A percentile compares a stretch with the other conserved stretches of the same genome.
phyloP scores from a whole-genome alignment of 2,888 invertebrate species.

The Xestia rhomboidea region DNA sequence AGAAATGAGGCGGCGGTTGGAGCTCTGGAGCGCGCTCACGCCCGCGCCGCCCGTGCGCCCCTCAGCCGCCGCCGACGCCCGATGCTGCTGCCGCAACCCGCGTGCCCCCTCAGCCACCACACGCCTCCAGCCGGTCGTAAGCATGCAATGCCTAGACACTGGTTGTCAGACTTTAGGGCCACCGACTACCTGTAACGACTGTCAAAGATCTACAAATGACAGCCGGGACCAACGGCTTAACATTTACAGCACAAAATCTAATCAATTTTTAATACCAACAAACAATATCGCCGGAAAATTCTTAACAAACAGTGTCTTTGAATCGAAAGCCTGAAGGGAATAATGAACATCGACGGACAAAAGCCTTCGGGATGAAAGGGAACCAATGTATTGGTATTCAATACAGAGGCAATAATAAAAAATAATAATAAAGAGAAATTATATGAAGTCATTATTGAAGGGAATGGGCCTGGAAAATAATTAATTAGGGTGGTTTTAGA shows the following conservation, averaged over 20 bases:
- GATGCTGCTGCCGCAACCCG: too few species aligned
- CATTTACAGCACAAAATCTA: slow-evolving; percentile 38
- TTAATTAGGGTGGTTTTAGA: slow-evolving; percentile 11
- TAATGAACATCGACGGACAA: slow-evolving; percentile 62
- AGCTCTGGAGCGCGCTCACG: too few species aligned
- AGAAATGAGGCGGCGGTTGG: too few species aligned
- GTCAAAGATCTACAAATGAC: too few species aligned
- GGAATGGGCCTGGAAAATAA: slow-evolving; percentile 5
- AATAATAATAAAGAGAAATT: slow-evolving; percentile 72
- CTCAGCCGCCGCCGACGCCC: too few species aligned
- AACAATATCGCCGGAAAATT: slow-evolving; percentile 49
- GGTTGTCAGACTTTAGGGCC: too few species aligned
- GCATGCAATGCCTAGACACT: too few species aligned
- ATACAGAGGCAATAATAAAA: slow-evolving; percentile 76
- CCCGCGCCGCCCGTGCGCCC: too few species aligned
- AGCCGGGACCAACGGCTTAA: too few species aligned
- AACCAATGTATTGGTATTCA: slow-evolving; percentile 78
- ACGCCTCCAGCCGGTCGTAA: too few species aligned
- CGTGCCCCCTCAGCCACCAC: too few species aligned
- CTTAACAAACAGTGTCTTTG: slow-evolving; percentile 49
- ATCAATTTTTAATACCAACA: slow-evolving; percentile 57
- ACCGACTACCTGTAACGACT: too few species aligned
- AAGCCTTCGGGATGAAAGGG: slow-evolving; percentile 71
- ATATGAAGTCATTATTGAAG: slow-evolving; percentile 26
- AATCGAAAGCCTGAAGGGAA: slow-evolving; percentile 49